phyloP scores from a whole-genome alignment of 2,888 invertebrate genomes.

The Ichneumoninae sp. region DNA sequence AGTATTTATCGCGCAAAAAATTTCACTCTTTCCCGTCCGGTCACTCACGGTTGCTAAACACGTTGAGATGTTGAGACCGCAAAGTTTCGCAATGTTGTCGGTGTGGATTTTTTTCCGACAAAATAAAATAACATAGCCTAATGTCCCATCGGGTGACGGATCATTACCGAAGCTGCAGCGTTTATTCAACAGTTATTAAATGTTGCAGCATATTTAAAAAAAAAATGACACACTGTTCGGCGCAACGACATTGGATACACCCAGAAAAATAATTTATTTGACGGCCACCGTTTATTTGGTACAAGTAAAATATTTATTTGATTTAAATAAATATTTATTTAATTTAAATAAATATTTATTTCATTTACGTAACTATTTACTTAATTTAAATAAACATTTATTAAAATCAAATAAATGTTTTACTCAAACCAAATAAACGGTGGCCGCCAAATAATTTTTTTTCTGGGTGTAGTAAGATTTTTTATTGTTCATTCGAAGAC shows the following conservation, averaged over 20 bases:
- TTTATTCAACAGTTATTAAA: constrained; percentile 6
- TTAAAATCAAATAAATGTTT: too few species aligned
- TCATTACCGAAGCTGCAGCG: neutral
- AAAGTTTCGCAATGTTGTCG: neutral
- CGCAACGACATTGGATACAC: neutral
- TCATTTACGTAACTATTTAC: too few species aligned
- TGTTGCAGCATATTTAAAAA: neutral
- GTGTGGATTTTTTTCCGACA: neutral
- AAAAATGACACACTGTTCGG: constrained; percentile 2
- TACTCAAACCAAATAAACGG: too few species aligned
- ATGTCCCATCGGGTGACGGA: neutral
- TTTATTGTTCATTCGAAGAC: constrained; percentile 79
- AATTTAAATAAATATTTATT: too few species aligned
- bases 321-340: too few species aligned
- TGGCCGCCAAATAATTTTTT: too few species aligned
- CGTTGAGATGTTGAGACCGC: neutral
- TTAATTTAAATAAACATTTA: too few species aligned
- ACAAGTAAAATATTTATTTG: too few species aligned
- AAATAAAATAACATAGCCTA: neutral
- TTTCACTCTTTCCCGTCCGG: constrained; percentile 2
- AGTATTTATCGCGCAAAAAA: neutral
- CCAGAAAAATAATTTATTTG: too few species aligned
- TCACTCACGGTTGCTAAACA: neutral
- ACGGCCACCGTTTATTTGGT: too few species aligned
- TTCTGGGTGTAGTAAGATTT: neutral